Base-by-base conservation (phyloP, 2,888 invertebrate species). In the Andrena trimmerana region DNA sequence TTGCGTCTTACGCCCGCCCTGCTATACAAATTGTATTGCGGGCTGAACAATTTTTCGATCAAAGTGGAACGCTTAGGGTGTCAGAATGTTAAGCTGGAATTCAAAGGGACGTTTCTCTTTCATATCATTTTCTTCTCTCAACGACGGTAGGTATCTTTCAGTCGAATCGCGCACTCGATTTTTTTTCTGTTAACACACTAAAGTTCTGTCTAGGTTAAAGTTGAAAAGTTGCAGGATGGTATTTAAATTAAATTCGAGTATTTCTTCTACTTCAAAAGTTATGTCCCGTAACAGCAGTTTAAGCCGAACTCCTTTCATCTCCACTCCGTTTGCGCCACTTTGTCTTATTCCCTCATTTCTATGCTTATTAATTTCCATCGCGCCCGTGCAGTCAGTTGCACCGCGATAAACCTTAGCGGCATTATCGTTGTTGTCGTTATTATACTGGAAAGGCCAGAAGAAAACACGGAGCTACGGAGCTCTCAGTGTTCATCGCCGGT, bases 31-130 rank as follows among this genome's bases (percentile, higher is more conserved):
- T 42, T 42, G 42, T 33, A 7, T 7, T 4, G 36, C 16, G 24
- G 27, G 54, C 24, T 57, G 36, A 69, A 69, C 68, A 69, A 69
- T 69, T 69, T 69, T 57, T 36, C 36, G 31, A 57, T 57, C 57
- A 4, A 57, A 57, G 24, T 10, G 10, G 27, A 27, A 57, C 57
- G 57, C 20, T 24, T 57, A 10, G 57, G 24, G 52, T 24, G 8
- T 24, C 24, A 57, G 24, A 57, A 57, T 24, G 57, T 27, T 57
- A 20, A 57, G 10, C 24, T 24, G 57, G 10, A 57, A 27, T 57
- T 57, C 52, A 20, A 52, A n/a, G 20, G 20, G 20, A 20, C 52
- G 31, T 7, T 31, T 52, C 42, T 16, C 1, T 52, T 52, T 20
- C 52, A 7, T 42, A 52, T 20, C 52, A 42, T 42, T 42, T 42